Evolutionary conservation across 2,113 vertebrate genomes (phyloP).

Genomic region (Gallinago media): DNA sequence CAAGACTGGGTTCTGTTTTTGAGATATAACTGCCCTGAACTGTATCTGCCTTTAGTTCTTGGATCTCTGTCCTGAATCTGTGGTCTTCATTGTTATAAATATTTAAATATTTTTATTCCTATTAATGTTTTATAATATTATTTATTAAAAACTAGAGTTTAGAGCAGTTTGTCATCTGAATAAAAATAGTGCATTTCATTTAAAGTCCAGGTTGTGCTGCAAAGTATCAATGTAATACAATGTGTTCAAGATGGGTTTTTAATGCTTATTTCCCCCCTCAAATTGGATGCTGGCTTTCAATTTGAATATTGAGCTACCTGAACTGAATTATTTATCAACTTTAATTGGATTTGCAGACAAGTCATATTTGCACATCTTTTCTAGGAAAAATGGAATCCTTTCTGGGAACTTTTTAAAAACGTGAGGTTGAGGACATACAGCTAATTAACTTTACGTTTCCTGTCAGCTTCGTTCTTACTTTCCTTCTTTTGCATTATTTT

Average conservation of each 20-base stretch:
- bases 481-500: not conserved
- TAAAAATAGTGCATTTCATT: constrained; percentile 57
- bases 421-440: not conserved
- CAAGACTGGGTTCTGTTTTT: not conserved
- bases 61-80: not conserved
- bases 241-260: constrained; percentile 63
- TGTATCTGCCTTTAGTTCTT: not conserved
- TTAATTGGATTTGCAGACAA: constrained; percentile 70
- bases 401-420: constrained; percentile 60
- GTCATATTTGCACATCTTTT: constrained; percentile 48
- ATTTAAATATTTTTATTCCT: constrained; percentile 62
- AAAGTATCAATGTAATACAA: constrained; percentile 61
- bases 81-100: constrained; percentile 38
- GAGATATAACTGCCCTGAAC: not conserved
- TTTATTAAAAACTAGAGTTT: constrained; percentile 58
- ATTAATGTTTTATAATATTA: constrained; percentile 63
- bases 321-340: constrained; percentile 67
- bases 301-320: constrained; percentile 70
- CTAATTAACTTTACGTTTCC: constrained; percentile 58
- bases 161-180: constrained; percentile 46
- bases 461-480: not conserved
- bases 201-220: constrained; percentile 37
- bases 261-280: constrained; percentile 71
- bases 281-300: constrained; percentile 60
- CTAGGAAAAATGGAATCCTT: constrained; percentile 27